Evolutionary conservation across 2,113 vertebrate species (phyloP).

Genomic region (Pedetes capensis): DNA sequence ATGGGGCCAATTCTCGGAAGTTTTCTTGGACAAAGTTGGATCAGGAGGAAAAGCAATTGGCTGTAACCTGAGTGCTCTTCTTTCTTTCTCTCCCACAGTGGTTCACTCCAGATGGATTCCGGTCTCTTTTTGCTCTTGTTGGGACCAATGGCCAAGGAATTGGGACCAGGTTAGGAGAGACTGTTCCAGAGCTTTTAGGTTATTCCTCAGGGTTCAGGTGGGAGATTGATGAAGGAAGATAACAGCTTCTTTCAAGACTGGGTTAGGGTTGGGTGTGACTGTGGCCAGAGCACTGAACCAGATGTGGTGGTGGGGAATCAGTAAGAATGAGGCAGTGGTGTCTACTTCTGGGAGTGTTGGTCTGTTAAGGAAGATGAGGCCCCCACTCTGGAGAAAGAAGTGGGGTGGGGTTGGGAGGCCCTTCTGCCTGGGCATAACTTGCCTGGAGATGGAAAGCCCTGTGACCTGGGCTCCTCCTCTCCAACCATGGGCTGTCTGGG

Average conservation of each 20-base stretch:
- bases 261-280: neutral
- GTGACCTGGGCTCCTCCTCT: constrained; percentile 7
- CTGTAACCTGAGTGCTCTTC: neutral
- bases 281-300: neutral
- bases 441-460: constrained; percentile 12
- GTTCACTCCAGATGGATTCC: constrained; percentile 96
- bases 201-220: neutral
- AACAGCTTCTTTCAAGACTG: neutral
- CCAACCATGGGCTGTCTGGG: neutral
- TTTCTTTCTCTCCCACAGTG: constrained; percentile 86
- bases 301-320: neutral
- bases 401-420: neutral
- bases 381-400: neutral
- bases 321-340: neutral
- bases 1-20: neutral
- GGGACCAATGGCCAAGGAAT: constrained; percentile 99
- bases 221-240: neutral
- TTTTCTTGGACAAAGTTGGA: neutral
- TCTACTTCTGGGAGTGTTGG: neutral
- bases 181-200: neutral
- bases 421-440: constrained; percentile 6
- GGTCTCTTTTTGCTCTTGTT: constrained; percentile 94
- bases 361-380: neutral
- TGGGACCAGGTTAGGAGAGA: constrained; percentile 91
- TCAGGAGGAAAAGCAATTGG: neutral